Evolutionary conservation across 1,140 invertebrate species (phyloP).

Genomic region (Copidosoma floridanum): DNA sequence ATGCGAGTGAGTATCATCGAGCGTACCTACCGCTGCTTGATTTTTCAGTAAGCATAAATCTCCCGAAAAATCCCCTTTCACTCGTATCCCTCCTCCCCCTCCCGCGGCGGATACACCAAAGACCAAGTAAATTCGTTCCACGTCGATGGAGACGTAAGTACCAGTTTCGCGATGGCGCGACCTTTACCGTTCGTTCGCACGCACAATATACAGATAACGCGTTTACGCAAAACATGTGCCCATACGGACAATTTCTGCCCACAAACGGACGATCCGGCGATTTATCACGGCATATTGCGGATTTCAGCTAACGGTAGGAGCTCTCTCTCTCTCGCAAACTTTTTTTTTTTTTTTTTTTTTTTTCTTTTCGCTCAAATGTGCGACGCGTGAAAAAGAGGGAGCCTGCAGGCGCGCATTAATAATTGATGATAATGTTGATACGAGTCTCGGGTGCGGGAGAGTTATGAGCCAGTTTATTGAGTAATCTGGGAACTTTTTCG

Average conservation of each 20-base stretch:
- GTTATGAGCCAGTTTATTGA: no score
- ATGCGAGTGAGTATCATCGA: no score
- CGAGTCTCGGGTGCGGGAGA: background rate
- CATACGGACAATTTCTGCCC: no score
- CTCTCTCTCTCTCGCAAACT: no score
- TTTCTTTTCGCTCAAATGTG: background rate
- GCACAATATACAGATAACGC: no score
- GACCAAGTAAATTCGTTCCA: constrained; percentile 11
- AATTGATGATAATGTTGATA: background rate
- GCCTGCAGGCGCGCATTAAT: background rate
- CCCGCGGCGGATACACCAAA: constrained; percentile 1
- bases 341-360: no score
- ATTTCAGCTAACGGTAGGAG: background rate
- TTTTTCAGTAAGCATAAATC: no score
- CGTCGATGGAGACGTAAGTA: constrained; percentile 10
- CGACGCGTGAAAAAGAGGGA: background rate
- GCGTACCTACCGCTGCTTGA: no score
- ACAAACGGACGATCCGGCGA: background rate
- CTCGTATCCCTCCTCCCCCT: no score
- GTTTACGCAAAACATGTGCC: no score
- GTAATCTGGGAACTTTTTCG: no score
- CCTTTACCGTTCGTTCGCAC: no score
- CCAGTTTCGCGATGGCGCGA: constrained; percentile 6
- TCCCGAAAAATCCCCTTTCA: constrained; percentile 8
- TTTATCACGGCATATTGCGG: constrained; percentile 9